Evolutionary conservation across 2,113 vertebrate genomes (phyloP).

Genomic region (Mormyrus lacerda): DNA sequence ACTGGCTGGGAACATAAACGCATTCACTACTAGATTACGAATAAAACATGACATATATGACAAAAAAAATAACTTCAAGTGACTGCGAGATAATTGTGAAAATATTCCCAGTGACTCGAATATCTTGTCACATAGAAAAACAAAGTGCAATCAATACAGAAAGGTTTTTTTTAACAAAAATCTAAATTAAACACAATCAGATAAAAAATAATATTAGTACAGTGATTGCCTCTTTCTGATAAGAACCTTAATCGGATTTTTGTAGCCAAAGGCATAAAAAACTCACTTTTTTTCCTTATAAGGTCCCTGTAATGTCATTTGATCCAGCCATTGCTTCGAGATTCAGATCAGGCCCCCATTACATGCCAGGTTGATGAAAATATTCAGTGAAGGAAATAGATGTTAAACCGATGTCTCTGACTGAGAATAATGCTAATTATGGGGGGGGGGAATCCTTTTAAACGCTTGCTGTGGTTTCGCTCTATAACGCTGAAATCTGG

Average conservation of each 20-base stretch:
- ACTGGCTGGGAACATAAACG: not conserved
- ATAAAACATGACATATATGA: too few relatives aligned
- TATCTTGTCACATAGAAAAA: not conserved
- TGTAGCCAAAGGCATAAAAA: not conserved
- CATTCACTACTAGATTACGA: not conserved
- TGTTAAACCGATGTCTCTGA: conserved; percentile 10
- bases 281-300: not conserved
- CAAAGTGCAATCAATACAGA: not conserved
- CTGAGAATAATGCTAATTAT: conserved; percentile 37
- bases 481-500: conserved; percentile 32
- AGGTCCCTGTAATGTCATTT: not conserved
- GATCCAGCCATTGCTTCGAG: not conserved
- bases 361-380: not conserved
- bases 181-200: not conserved
- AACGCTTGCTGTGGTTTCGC: conserved; percentile 31
- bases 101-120: not conserved
- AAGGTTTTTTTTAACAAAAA: not conserved
- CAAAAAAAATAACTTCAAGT: not conserved
- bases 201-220: not conserved
- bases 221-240: not conserved
- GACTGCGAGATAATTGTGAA: not conserved
- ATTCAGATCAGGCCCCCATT: not conserved
- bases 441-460: too few relatives aligned
- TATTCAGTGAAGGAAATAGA: not conserved
- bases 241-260: not conserved